Evolutionary conservation across 2,888 invertebrate genomes (phyloP).

Genomic region (Eurois occulta): DNA sequence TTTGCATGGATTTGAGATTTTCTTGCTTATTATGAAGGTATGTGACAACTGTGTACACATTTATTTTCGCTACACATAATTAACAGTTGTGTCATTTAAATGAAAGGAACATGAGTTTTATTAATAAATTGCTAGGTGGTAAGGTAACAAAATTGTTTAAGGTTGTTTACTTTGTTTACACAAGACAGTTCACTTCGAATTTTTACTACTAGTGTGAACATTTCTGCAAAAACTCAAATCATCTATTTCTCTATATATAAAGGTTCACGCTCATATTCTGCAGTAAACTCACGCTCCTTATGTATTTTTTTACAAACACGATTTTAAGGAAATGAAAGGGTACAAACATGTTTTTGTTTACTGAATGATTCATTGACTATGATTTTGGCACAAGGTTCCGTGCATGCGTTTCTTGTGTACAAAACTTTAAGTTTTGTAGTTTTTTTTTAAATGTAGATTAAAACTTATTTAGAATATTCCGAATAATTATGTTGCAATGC

Average conservation of each 20-base stretch:
- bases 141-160: not conserved
- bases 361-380: slow-evolving; percentile 40
- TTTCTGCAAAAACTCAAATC: not conserved
- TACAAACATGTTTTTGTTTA: slow-evolving; percentile 24
- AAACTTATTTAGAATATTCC: slow-evolving; percentile 48
- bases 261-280: not conserved
- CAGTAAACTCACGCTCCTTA: slow-evolving; percentile 33
- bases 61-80: slow-evolving; percentile 18
- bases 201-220: not conserved
- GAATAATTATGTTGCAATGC: slow-evolving; percentile 40
- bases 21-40: slow-evolving; percentile 10
- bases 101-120: slow-evolving; percentile 37
- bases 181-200: not conserved
- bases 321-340: slow-evolving; percentile 14
- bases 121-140: not conserved
- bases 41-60: slow-evolving; percentile 27
- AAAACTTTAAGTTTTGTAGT: slow-evolving; percentile 65
- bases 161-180: slow-evolving; percentile 5
- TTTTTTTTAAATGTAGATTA: slow-evolving; percentile 27
- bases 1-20: slow-evolving; percentile 33
- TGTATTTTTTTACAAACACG: not conserved
- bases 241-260: not conserved
- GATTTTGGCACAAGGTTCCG: slow-evolving; percentile 67
- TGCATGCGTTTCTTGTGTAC: slow-evolving; percentile 55
- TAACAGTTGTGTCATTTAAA: slow-evolving; percentile 12